Conservation (phyloP, 2,113 vertebrate genomes). For the Hemibagrus wyckioides region DNA sequence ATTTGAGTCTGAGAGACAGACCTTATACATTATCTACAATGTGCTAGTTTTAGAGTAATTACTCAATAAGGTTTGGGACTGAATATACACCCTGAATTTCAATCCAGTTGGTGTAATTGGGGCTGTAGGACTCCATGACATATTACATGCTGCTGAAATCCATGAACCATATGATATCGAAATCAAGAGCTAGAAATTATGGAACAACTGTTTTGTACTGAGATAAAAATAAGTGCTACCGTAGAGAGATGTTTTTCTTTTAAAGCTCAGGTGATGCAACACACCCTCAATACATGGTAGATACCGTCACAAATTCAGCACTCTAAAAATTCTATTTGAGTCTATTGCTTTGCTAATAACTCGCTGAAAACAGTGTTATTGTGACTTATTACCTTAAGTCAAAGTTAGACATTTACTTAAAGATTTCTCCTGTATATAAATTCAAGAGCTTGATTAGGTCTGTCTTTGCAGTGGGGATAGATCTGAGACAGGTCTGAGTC, state of each 20-base stretch:
- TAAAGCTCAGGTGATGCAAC: constrained; percentile 8
- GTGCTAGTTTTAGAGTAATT: background rate
- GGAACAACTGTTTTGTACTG: background rate
- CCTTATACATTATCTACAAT: background rate
- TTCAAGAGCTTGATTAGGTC: background rate
- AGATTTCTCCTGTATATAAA: background rate
- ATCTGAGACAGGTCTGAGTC: background rate
- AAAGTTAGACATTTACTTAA: constrained; percentile 2
- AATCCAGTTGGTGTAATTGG: background rate
- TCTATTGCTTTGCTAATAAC: background rate
- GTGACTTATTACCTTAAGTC: background rate
- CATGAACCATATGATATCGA: background rate
- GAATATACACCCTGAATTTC: background rate
- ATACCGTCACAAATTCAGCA: background rate
- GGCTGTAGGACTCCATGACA: background rate
- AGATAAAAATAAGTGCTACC: background rate
- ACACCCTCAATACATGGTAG: background rate
- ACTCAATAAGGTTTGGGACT: background rate
- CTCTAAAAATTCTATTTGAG: background rate
- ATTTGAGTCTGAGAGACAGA: background rate
- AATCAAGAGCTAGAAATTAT: background rate
- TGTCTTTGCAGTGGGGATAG: constrained; percentile 5
- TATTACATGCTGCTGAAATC: background rate
- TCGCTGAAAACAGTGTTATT: constrained; percentile 4
- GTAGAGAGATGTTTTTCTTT: background rate